Base-by-base conservation (phyloP, 2,888 invertebrate genomes). In the Phorcus lineatus region DNA sequence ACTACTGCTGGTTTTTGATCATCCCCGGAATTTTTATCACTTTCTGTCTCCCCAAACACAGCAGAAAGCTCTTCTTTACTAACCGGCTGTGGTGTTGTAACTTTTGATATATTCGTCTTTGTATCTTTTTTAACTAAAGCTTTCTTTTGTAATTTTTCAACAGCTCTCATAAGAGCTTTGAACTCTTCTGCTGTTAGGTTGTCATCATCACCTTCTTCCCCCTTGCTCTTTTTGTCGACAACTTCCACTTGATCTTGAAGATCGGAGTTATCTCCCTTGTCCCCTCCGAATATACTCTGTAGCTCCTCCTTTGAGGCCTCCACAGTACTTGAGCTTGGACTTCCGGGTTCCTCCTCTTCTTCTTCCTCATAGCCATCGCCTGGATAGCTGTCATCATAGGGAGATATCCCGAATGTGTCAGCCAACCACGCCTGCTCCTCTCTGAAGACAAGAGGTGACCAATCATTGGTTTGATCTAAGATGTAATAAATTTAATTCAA, bases 171-270 rank as follows among this genome's bases (percentile, higher is more conserved):
- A 24, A 85, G 77, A 36, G 81, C 80, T 40, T 80, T 78, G 76
- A 83, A 81, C 74, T 85, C 85, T 13, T 82, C 82, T 28, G 83
- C 80, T 6, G 82, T 81, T 4, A 83, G 79, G 2, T 80, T 57
- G 22, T 81, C 77, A 19, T 81, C 66, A 13, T 70, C 54, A 53
- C 52, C 31, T 0, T 28, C 57, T 47, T n/a, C 66, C 17, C 36
- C 78, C 22, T 24, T 52, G 74, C 28, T 52, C 70, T 79, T 40
- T 79, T 82, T 22, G 74, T 19, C 19, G 66, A 24, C n/a, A 53
- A 19, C 19, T 55, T 81, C 22, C n/a, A 11, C 62, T 17, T 62
- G 17, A 28, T 40, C 24, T 13, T 7, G 17, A 4, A 0, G 22
- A 9, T 53, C 66, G 2, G 66, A 47, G 16, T 62, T 77, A 17